These are phyloP conservation scores for Chesias legatella DNA, from an alignment of 2,888 invertebrate species.

Conservation along the genomic window DNA sequence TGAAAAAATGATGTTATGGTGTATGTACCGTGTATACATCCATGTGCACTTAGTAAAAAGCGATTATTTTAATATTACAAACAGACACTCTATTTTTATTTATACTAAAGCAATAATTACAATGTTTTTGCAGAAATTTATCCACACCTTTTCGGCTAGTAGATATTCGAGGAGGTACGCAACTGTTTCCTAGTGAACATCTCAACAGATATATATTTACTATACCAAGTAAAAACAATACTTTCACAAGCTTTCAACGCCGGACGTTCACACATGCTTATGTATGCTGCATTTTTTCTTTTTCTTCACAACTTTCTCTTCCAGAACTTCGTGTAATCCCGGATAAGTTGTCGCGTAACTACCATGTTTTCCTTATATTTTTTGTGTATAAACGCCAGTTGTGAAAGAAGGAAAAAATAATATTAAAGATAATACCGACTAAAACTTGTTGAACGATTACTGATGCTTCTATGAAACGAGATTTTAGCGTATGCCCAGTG, in stretches of 20 bases:
- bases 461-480: conserved; percentile 6
- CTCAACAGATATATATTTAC: too few species aligned
- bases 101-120: too few species aligned
- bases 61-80: too few species aligned
- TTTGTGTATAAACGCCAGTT: conserved; percentile 6
- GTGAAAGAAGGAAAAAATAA: conserved; percentile 8
- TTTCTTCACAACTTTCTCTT: conserved; percentile 16
- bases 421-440: not conserved
- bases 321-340: conserved; percentile 22
- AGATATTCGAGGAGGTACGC: too few species aligned
- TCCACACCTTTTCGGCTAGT: too few species aligned
- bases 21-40: too few species aligned
- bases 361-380: conserved; percentile 20
- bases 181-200: too few species aligned
- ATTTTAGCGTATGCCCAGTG: conserved; percentile 10
- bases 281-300: conserved; percentile 17
- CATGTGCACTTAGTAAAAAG: too few species aligned
- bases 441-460: conserved; percentile 2
- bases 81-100: too few species aligned
- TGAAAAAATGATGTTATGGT: too few species aligned
- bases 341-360: conserved; percentile 22
- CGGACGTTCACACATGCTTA: not conserved
- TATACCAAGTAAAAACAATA: conserved; percentile 7
- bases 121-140: too few species aligned
- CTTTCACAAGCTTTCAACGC: conserved; percentile 7